A percentile compares a stretch with the other conserved stretches of the same genome.
Conservation (phyloP, 2,888 invertebrate species). For the Diarsia mendica region DNA sequence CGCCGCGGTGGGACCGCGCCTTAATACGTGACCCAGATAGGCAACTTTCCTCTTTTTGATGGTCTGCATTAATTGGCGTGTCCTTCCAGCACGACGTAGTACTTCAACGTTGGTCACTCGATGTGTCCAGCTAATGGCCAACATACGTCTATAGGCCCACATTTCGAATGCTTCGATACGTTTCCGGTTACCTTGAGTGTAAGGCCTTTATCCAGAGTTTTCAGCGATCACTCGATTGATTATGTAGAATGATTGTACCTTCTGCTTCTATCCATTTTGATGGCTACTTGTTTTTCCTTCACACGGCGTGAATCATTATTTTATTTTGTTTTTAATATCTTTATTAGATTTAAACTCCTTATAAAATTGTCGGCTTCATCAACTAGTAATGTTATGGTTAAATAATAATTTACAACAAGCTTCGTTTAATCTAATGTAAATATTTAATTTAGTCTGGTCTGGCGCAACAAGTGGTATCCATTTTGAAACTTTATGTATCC, state of each 20-base stretch:
- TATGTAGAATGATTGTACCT: not conserved
- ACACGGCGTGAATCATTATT: slow-evolving; percentile 24
- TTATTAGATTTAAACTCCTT: not conserved
- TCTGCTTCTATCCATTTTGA: not conserved
- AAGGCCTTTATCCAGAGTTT: no score
- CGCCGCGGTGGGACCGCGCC: no score
- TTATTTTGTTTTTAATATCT: slow-evolving; percentile 13
- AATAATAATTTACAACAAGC: slow-evolving; percentile 15
- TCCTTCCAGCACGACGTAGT: no score
- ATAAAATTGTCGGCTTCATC: slow-evolving; percentile 17
- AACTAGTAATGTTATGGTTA: slow-evolving; percentile 3
- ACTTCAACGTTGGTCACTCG: no score
- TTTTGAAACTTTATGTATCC: not conserved
- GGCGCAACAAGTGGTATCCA: slow-evolving; percentile 28
- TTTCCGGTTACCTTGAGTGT: no score
- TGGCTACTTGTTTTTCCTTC: slow-evolving; percentile 1
- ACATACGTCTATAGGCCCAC: no score
- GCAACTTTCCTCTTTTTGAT: no score
- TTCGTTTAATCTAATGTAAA: not conserved
- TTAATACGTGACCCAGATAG: no score
- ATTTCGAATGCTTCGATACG: no score
- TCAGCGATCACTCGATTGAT: no score
- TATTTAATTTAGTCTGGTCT: slow-evolving; percentile 25
- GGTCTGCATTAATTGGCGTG: no score
- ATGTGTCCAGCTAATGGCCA: no score